A percentile compares a stretch with the other conserved stretches of the same genome.
Conservation (phyloP, 35 echinoderm and acorn worm species). For the Chiridota heheva region DNA sequence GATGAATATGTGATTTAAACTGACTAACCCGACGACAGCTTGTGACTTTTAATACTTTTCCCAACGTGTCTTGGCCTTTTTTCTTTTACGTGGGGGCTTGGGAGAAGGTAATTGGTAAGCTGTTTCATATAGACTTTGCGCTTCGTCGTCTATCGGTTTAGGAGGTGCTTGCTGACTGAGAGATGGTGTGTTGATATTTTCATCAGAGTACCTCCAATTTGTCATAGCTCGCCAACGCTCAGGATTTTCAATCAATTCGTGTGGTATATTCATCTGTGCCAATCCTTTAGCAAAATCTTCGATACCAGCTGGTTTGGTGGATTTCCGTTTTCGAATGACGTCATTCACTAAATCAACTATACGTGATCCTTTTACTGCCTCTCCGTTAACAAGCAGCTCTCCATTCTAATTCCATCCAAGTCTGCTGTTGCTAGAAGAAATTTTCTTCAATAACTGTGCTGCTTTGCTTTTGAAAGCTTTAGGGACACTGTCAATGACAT, state of each 20-base stretch:
- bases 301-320: background rate
- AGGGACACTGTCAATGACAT: background rate
- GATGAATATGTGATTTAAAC: background rate
- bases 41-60: slow-evolving; percentile 4
- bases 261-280: slow-evolving; percentile 7
- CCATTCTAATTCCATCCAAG: slow-evolving; percentile 4
- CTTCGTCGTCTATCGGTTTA: background rate
- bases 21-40: background rate
- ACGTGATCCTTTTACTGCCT: background rate
- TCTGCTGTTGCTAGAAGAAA: background rate
- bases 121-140: background rate
- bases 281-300: slow-evolving; percentile 6
- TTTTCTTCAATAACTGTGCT: slow-evolving; percentile 1
- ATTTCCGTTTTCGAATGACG: slow-evolving; percentile 14
- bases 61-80: background rate
- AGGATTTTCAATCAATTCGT: slow-evolving; percentile 24
- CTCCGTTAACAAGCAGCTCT: background rate
- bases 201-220: background rate
- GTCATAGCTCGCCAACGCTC: slow-evolving; percentile 11
- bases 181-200: background rate
- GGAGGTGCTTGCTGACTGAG: too few species aligned
- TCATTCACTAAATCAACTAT: slow-evolving; percentile 25
- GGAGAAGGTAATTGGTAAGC: slow-evolving; percentile 15
- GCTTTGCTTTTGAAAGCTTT: slow-evolving; percentile 11
- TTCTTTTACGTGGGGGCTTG: background rate